These are phyloP conservation scores for Argyrosomus japonicus DNA, from an alignment of 2,113 vertebrate genomes.

Conservation along the genomic window DNA sequence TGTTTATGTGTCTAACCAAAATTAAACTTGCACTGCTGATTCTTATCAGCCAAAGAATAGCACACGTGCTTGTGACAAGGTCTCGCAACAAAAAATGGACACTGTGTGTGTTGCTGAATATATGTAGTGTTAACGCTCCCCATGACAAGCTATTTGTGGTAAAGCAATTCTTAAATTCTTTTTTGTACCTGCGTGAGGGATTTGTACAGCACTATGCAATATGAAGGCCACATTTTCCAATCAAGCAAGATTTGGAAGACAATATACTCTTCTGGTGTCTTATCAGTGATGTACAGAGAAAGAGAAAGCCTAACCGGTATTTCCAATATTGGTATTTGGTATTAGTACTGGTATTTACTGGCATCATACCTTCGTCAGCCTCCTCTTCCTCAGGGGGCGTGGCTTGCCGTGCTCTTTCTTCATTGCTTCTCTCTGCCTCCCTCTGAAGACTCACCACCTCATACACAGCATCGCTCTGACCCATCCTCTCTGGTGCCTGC, in stretches of 20 bases:
- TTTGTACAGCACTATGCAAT: not conserved
- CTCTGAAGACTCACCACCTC: constrained; percentile 95
- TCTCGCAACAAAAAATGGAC: not conserved
- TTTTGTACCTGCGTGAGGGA: not conserved
- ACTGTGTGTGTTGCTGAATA: not conserved
- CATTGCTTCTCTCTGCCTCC: constrained; percentile 87
- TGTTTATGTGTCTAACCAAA: constrained; percentile 30
- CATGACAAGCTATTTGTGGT: not conserved
- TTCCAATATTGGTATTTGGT: not conserved
- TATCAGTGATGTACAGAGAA: not conserved
- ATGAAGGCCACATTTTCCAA: constrained; percentile 23
- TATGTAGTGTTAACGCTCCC: not conserved
- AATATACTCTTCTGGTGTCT: constrained; percentile 2
- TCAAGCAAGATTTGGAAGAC: constrained; percentile 14
- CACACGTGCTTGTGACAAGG: constrained; percentile 6
- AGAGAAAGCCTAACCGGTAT: constrained; percentile 1
- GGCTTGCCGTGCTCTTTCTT: constrained; percentile 77
- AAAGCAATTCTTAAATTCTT: constrained; percentile 10
- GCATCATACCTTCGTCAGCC: constrained; percentile 89
- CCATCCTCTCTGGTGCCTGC: constrained; percentile 87
- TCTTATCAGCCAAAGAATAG: constrained; percentile 20
- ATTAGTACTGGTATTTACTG: no score
- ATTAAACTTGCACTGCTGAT: constrained; percentile 45
- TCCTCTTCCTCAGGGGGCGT: constrained; percentile 93
- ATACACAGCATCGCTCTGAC: constrained; percentile 90